A percentile compares a stretch with the other conserved stretches of the same genome.
These are phyloP conservation scores for Drosophila tristis DNA, from an alignment of 1,140 invertebrate species.

Conservation along the genomic window DNA sequence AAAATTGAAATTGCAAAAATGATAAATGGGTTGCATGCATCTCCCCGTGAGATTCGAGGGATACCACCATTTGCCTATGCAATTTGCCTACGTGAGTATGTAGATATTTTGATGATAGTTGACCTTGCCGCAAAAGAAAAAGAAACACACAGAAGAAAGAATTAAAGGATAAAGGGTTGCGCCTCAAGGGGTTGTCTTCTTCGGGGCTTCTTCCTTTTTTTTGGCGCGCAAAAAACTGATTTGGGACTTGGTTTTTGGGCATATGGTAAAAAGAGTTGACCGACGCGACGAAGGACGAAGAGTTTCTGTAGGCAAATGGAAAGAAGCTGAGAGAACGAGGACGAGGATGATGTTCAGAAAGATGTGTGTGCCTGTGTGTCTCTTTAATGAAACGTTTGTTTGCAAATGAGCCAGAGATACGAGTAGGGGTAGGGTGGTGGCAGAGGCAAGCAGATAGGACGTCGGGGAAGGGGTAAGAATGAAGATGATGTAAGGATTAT, in stretches of 20 bases:
- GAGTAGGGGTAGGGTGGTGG: constrained; percentile 7
- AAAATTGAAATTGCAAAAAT: constrained; percentile 67
- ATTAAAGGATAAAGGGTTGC: constrained; percentile 39
- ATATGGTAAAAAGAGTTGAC: constrained; percentile 79
- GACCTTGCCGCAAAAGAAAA: constrained; percentile 60
- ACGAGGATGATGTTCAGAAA: constrained; percentile 35
- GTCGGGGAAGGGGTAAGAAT: not conserved
- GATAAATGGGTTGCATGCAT: constrained; percentile 73
- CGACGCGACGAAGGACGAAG: constrained; percentile 29
- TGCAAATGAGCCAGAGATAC: constrained; percentile 42
- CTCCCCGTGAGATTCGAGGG: constrained; percentile 13
- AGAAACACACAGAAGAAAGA: constrained; percentile 3
- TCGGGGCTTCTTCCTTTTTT: constrained; percentile 55
- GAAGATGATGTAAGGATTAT: constrained; percentile 37
- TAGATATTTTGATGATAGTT: constrained; percentile 35
- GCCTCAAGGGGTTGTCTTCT: constrained; percentile 33
- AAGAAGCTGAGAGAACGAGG: constrained; percentile 12
- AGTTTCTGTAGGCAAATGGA: constrained; percentile 36
- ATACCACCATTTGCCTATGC: constrained; percentile 53
- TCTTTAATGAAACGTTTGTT: constrained; percentile 66
- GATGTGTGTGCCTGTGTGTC: constrained; percentile 18
- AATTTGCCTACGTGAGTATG: constrained; percentile 58
- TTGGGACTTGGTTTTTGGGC: constrained; percentile 29
- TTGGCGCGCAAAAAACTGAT: constrained; percentile 73
- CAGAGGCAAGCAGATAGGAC: not conserved